These are phyloP conservation scores for Drosophila mojavensis DNA, from an alignment of 1,140 invertebrate genomes.

Conservation along the genomic window DNA sequence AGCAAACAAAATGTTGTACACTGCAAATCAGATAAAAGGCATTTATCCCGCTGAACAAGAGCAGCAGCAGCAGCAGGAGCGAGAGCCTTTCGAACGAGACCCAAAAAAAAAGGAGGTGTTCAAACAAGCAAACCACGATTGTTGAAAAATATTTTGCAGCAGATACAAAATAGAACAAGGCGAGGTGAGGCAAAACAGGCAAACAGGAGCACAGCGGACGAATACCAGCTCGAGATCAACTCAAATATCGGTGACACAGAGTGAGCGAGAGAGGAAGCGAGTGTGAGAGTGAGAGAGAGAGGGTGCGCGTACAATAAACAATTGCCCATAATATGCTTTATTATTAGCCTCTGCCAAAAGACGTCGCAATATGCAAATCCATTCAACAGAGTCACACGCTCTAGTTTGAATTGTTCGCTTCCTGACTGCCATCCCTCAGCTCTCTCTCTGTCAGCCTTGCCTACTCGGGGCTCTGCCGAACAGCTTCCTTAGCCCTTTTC, in stretches of 20 bases:
- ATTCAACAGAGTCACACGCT: constrained; percentile 79
- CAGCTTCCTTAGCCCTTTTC: constrained; percentile 55
- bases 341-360: constrained; percentile 73
- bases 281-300: constrained; percentile 10
- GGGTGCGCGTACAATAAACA: constrained; percentile 46
- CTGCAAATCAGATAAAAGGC: constrained; percentile 74
- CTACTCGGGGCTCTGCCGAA: neutral
- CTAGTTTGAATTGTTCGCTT: constrained; percentile 80
- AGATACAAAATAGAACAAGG: constrained; percentile 71
- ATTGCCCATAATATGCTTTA: constrained; percentile 81
- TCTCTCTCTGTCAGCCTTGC: neutral
- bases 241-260: constrained; percentile 29
- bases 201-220: constrained; percentile 49
- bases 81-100: neutral
- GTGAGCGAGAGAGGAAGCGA: neutral
- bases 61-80: neutral
- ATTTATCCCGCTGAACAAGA: constrained; percentile 3
- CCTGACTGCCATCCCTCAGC: constrained; percentile 28
- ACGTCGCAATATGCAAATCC: constrained; percentile 75
- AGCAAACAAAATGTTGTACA: constrained; percentile 77
- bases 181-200: constrained; percentile 41
- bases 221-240: constrained; percentile 11
- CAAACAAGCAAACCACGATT: constrained; percentile 83
- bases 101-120: constrained; percentile 67
- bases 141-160: constrained; percentile 82